Base-by-base conservation (phyloP, 2,797 vertebrate genomes). In the Oryzias sinensis region DNA sequence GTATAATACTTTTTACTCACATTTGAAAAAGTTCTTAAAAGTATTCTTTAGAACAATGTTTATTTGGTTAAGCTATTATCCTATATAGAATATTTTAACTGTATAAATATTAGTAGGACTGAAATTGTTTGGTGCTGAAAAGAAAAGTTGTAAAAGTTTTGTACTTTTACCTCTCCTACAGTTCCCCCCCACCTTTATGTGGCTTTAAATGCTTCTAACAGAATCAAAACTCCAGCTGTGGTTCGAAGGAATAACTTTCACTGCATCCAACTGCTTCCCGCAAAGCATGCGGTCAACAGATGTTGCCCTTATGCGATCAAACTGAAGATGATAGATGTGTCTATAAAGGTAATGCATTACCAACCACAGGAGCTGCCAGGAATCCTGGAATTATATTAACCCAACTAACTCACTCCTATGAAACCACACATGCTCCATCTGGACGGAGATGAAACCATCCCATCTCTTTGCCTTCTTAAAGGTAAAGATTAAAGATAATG, bases 271-370 rank as follows among this genome's bases (percentile, higher is more conserved):
- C 5, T 54, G 27, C 56, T 67, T 64, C 56, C 55, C 45, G 29
- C 51, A 65, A 58, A 85, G 74, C 69, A 74, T 57, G 51, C 49
- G 65, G 74, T 66, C 69, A 62, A 67, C 75, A 69, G 59, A 76
- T 68, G 62, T 65, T 77, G 59, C 74, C 70, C 67, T 72, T 65
- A 56, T 70, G 47, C 73, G 68, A 79, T 81, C 67, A 59, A 64
- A 70, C 83, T 79, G 58, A 56, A 70, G 64, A 77, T 79, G 73
- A 83, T 79, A 69, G 64, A 80, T 79, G 49, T 0, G 17, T 68
- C 68, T 78, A 53, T 60, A 58, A 24, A 42, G 47, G 70, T 42
- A 65, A 64, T 71, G 76, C 65, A 76, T 80, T 75, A 57, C 67
- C 64, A 51, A 70, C 63, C 70, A 49, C 44, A 68, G 59, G 53